Percentiles rank a stretch among this genome's conserved stretches.
These are phyloP conservation scores for Gisinianus flammeolus DNA, from an alignment of 2,888 invertebrate species.

Conservation along the genomic window DNA sequence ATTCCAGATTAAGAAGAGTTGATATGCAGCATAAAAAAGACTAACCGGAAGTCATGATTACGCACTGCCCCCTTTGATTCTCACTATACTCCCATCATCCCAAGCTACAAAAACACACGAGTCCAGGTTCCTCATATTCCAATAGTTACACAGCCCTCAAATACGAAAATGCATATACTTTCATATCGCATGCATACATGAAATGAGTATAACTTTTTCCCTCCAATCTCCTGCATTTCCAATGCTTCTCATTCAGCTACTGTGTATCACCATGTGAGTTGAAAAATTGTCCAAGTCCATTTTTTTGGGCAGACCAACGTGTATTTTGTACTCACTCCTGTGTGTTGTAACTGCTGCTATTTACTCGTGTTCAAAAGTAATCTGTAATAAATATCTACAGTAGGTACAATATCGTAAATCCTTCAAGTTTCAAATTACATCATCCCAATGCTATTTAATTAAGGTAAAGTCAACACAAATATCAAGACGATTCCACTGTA, in stretches of 20 bases:
- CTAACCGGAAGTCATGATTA: conserved; percentile 48
- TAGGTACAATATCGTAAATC: background rate
- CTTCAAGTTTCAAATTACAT: no score
- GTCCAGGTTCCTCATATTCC: background rate
- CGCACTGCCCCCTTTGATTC: conserved; percentile 37
- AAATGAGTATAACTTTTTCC: no score
- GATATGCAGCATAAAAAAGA: conserved; percentile 39
- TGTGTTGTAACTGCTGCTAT: no score
- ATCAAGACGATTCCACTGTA: no score
- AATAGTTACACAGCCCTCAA: background rate
- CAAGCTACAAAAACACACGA: background rate
- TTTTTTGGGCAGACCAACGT: no score
- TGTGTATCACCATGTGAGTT: no score
- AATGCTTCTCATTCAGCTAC: no score
- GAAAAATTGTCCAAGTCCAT: no score
- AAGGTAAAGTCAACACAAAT: no score
- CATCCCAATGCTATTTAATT: no score
- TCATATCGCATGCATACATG: background rate
- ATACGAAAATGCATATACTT: background rate
- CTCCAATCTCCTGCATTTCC: no score
- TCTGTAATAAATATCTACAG: background rate
- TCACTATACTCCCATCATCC: background rate
- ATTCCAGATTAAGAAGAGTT: conserved; percentile 44
- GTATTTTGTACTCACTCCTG: no score
- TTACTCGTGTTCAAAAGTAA: background rate